Evolutionary conservation across 1,140 invertebrate genomes (phyloP), one percentile per base, ranked within the genome.

Genomic region (Sarcophaga peregrina): DNA sequence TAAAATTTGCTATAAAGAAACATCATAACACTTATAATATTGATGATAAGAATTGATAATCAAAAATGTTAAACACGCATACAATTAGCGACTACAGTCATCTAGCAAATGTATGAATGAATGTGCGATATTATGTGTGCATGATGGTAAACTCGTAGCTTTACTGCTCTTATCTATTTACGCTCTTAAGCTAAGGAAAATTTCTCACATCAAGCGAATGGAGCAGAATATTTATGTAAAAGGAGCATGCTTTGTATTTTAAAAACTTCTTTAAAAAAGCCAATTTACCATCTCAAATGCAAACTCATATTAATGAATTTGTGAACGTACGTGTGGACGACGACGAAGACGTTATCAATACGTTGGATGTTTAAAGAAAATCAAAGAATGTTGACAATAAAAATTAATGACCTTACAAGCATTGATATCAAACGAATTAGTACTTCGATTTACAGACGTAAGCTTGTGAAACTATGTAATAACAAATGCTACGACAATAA

Each of bases 1-100:
- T 37, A 37, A 37, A 37, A 37, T 37, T 37, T 37, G 25, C 25
- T 37, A 37, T 37, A 37, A 37, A 37, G 25, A 37, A 37, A 37
- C 25, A 37, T 37, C 25, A 37, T 37, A 37, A n/a, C n/a, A n/a
- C n/a, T n/a, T n/a, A 68, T 15, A 20, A 68, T 68, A 15, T 58
- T 58, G 58, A 20, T 68, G 17, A 68, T 68, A 68, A 68, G 8
- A 48, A 75, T 75, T 46, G 74, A 8, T 17, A 75, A 47, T 48
- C 74, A 75, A 46, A 75, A 75, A 75, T 75, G 37, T 75, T 75
- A 45, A 75, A 37, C 74, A 75, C 74, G 74, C 74, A 75, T 75
- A 75, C 74, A 75, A 75, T 75, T 75, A 75, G 74, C 74, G 74
- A 75, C 25, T 2, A 37, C 62, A 68, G 17, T 20, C 62, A 68